A percentile compares a stretch with the other conserved stretches of the same genome.
Conservation (phyloP, 2,797 vertebrate genomes). For the Pitangus sulphuratus region DNA sequence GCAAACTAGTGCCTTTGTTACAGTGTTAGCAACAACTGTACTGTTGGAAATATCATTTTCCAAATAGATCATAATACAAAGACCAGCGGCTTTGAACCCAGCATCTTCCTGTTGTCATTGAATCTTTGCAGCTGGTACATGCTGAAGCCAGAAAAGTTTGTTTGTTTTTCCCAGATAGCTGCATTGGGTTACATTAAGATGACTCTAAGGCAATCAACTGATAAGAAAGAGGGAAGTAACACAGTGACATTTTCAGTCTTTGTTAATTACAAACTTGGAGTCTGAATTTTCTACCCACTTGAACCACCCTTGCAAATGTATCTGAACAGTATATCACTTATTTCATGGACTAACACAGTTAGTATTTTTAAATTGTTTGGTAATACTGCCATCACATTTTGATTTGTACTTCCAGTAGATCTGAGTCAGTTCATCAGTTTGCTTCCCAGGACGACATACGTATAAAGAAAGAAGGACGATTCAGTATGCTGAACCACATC, state of each 20-base stretch:
- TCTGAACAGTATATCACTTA: background rate
- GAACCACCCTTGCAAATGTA: background rate
- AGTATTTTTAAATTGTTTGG: background rate
- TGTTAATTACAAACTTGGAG: background rate
- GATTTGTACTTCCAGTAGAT: conserved; percentile 63
- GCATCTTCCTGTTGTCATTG: background rate
- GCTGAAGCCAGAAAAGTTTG: background rate
- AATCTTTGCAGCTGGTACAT: background rate
- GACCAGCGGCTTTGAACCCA: background rate
- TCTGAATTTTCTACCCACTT: background rate
- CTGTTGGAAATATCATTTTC: background rate
- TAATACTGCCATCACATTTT: background rate
- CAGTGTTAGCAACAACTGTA: background rate
- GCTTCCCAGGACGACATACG: conserved; percentile 69
- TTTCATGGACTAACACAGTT: background rate
- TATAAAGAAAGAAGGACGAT: conserved; percentile 82
- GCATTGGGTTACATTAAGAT: background rate
- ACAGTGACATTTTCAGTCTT: background rate
- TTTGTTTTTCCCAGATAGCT: background rate
- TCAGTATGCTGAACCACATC: conserved; percentile 83
- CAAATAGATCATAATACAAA: background rate
- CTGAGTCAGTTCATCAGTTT: conserved; percentile 69
- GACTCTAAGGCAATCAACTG: background rate
- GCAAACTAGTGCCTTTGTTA: background rate
- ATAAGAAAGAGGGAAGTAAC: background rate